These are phyloP conservation scores for Engraulis encrasicolus DNA, from an alignment of 2,113 vertebrate genomes.

Conservation along the genomic window DNA sequence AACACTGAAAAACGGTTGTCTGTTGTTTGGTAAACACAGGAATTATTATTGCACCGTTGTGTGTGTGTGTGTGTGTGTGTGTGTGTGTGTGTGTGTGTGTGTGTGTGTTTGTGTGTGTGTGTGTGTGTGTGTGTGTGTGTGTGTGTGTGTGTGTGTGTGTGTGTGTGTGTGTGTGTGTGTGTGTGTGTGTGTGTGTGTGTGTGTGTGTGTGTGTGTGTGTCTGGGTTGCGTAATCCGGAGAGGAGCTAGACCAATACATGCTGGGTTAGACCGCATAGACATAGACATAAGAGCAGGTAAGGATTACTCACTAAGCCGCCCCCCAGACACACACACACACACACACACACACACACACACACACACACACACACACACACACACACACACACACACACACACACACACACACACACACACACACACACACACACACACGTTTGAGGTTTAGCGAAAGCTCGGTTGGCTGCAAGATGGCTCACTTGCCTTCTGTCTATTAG, in stretches of 20 bases:
- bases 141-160: slow-evolving; percentile 4
- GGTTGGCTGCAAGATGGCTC: not conserved
- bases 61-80: too few species aligned
- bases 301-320: too few species aligned
- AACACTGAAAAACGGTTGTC: too few species aligned
- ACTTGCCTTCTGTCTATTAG: not conserved
- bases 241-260: too few species aligned
- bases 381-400: not conserved
- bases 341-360: not conserved
- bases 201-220: slow-evolving; percentile 1
- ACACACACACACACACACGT: not conserved
- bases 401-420: not conserved
- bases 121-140: not conserved
- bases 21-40: too few species aligned
- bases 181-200: not conserved
- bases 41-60: too few species aligned
- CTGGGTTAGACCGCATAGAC: too few species aligned
- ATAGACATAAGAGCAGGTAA: too few species aligned
- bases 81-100: too few species aligned
- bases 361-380: not conserved
- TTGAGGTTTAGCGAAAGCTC: not conserved
- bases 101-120: too few species aligned
- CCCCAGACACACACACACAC: not conserved
- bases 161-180: too few species aligned
- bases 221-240: not conserved